Base-by-base conservation (phyloP, 2,888 invertebrate genomes). In the Andricus curvator region DNA sequence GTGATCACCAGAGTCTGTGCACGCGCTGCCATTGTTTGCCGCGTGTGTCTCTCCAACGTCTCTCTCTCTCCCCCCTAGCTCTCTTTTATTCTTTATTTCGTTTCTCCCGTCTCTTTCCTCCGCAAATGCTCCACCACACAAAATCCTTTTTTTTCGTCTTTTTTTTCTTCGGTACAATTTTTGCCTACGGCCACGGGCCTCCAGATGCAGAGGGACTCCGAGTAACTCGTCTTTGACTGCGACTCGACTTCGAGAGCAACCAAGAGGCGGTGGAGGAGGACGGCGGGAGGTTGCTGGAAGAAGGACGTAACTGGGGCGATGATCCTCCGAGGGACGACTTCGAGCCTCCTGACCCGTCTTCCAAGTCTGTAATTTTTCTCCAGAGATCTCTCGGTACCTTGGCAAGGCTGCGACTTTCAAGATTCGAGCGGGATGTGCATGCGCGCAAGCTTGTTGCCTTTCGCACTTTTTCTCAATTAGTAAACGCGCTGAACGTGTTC, bases 11-110 rank as follows among this genome's bases (percentile, higher is more conserved):
- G 82, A 79, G 84, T 87, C 85, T 84, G 89, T 91, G 90, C 91
- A 91, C 91, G 91, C 92, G 91, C 89, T 91, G 88, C 90, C 90
- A 92, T 92, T 92, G 91, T 92, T 92, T 91, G 91, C 91, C 90
- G 89, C 91, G 91, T 90, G 91, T 90, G 88, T 91, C 90, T 91
- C 89, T 87, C 85, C 85, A 83, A 76, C 81, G 79, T 82, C 81
- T 82, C 85, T 80, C 80, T 78, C 80, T 64, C 79, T 65, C 60
- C 66, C 62, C 37, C 65, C 78, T 81, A 82, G 77, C 78, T 78
- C 80, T 81, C 79, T 79, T 84, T 81, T 82, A 81, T 81, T 82
- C 80, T 84, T 81, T 81, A 78, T 82, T 81, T 78, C 51, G 37
- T 70, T 79, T 67, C 41, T 78, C 74, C 81, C 64, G 65, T 78